phyloP scores from a whole-genome alignment of 2,888 invertebrate species.

The Eudasyphora cyanicolor region DNA sequence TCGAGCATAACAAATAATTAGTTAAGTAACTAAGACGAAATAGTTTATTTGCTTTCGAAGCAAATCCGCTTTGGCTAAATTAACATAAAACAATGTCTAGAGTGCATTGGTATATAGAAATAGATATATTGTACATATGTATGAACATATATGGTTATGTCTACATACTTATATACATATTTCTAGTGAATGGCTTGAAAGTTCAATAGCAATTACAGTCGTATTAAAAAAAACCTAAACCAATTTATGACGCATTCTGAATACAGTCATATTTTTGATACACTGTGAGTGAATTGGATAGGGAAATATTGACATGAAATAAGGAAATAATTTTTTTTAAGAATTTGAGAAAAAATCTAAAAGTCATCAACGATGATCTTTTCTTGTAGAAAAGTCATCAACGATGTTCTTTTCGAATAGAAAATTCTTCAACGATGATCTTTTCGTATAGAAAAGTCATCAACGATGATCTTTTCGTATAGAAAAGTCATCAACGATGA shows the following conservation, averaged over 20 bases:
- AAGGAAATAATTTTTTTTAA: too few species aligned
- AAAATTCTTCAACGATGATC: too few species aligned
- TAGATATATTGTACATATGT: neutral
- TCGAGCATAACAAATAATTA: neutral
- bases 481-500: too few species aligned
- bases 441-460: too few species aligned
- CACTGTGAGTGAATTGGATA: too few species aligned
- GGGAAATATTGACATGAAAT: too few species aligned
- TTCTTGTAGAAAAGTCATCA: too few species aligned
- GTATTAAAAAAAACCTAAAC: neutral
- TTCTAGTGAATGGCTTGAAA: constrained; percentile 50
- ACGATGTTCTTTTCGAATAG: too few species aligned
- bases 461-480: too few species aligned
- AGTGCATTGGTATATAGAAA: neutral
- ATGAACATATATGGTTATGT: neutral
- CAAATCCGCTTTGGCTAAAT: constrained; percentile 20
- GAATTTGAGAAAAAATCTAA: too few species aligned
- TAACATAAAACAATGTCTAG: constrained; percentile 6
- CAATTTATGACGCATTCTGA: constrained; percentile 25
- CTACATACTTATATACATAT: neutral
- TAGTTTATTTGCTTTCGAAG: neutral
- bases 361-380: too few species aligned
- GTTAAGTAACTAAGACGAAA: neutral
- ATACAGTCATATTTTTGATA: neutral
- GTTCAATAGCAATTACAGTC: constrained; percentile 46